Base-by-base conservation (phyloP, 2,888 invertebrate genomes). In the Pammene fasciana region DNA sequence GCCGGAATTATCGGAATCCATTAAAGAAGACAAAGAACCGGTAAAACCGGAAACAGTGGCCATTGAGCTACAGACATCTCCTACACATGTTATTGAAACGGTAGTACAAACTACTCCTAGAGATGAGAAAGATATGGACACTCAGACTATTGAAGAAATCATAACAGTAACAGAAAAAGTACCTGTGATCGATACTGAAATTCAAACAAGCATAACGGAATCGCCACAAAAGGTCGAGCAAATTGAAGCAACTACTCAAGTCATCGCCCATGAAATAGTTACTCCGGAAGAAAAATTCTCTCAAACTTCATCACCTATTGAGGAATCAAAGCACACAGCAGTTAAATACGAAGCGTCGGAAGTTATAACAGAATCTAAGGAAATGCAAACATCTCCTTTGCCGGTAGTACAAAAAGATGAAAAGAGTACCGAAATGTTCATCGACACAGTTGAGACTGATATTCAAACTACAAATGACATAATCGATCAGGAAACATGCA, bases 71-170 rank as follows among this genome's bases (percentile, higher is more conserved):
- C 94, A 94, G 82, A 94, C 94, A 8, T 93, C 93, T 34, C 94
- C 94, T 11, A 92, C 91, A 71, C 82, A 85, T 60, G 78, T 89
- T 0, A 89, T 83, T 65, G 94, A 94, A 78, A 87, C 82, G 34
- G 86, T 93, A 48, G 90, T 94, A 65, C 96, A 96, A 88, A 96
- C 96, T 5, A 90, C 93, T 13, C 94, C 94, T 8, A 80, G 87
- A 2, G 84, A 92, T 66, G 90, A 89, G 43, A 88, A 84, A 74
- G 89, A 88, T 76, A 85, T 75, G 61, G 84, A 90, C 65, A 88
- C 92, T 41, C 90, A 92, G 73, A 93, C 94, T 48, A 73, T 79
- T 7, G 88, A 86, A 72, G 85, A 85, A 73, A 78, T 76, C 10
- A 59, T 83, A 0, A 80, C 77, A 18, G 76, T 84, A 10, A 82